Percentiles rank a stretch among this genome's conserved stretches.
phyloP scores from a whole-genome alignment of 2,888 invertebrate genomes.

The Dendrolimus houi region DNA sequence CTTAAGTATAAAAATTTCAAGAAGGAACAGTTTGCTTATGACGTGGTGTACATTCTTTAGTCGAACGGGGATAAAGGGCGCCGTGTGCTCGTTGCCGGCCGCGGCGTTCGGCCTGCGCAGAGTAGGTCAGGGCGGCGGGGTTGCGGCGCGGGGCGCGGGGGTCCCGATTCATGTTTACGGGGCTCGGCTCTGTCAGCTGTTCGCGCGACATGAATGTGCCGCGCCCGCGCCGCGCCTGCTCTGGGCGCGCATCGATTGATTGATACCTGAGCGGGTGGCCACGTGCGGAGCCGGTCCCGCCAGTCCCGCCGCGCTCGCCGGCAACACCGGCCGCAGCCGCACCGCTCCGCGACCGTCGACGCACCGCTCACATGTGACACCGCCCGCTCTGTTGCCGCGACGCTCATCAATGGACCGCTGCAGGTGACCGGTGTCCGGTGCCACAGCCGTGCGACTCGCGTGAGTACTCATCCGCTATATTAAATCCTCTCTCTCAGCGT shows the following conservation, averaged over 20 bases:
- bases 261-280: slow-evolving; percentile 54
- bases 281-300: slow-evolving; percentile 33
- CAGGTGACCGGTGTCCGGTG: slow-evolving; percentile 52
- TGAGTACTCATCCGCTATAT: slow-evolving; percentile 20
- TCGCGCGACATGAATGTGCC: slow-evolving; percentile 66
- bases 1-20: no score
- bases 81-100: slow-evolving; percentile 17
- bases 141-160: slow-evolving; percentile 18
- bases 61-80: background rate
- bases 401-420: slow-evolving; percentile 59
- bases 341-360: slow-evolving; percentile 24
- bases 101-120: slow-evolving; percentile 23
- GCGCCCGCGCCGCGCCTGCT: slow-evolving; percentile 52
- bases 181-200: slow-evolving; percentile 67
- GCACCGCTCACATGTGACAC: slow-evolving; percentile 30
- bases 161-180: slow-evolving; percentile 71
- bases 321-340: slow-evolving; percentile 27
- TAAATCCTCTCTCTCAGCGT: slow-evolving; percentile 19
- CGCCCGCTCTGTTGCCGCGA: slow-evolving; percentile 29
- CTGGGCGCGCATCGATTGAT: slow-evolving; percentile 61
- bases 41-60: background rate
- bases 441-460: slow-evolving; percentile 21
- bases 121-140: slow-evolving; percentile 27
- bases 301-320: slow-evolving; percentile 58
- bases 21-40: no score